A percentile compares a stretch with the other conserved stretches of the same genome.
Conservation (phyloP, 2,888 invertebrate genomes). For the Rotaria sp. region DNA sequence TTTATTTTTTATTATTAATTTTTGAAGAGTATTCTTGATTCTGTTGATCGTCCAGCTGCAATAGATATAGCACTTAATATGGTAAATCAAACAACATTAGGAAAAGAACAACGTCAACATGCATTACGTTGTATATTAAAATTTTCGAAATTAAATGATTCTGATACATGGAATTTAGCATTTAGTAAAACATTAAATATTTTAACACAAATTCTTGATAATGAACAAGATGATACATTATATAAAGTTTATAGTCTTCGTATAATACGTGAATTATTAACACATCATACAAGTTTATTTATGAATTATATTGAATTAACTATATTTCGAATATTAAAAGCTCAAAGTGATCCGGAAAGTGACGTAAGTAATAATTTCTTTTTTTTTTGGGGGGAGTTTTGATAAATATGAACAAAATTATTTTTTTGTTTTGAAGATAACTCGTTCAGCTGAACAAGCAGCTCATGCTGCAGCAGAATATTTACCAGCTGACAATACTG, state of each 20-base stretch:
- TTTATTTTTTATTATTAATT: background rate
- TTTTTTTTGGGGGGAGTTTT: background rate
- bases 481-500: constrained; percentile 71
- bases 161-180: constrained; percentile 17
- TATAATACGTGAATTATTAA: constrained; percentile 66
- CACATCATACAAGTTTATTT: constrained; percentile 71
- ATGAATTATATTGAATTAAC: constrained; percentile 81
- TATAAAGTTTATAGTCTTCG: constrained; percentile 21
- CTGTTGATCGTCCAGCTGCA: constrained; percentile 19
- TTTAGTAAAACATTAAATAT: constrained; percentile 25
- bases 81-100: background rate
- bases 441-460: constrained; percentile 64
- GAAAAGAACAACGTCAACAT: constrained; percentile 9
- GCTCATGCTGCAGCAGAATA: constrained; percentile 70
- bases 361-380: constrained; percentile 50
- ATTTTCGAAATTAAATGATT: constrained; percentile 19
- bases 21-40: constrained; percentile 5
- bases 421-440: constrained; percentile 30
- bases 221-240: background rate
- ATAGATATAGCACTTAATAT: background rate
- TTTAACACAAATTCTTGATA: constrained; percentile 25
- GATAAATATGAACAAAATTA: background rate
- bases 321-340: constrained; percentile 76
- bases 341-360: constrained; percentile 65
- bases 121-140: constrained; percentile 25